Base-by-base conservation (phyloP, 2,113 vertebrate species). In the Salminus brasiliensis region DNA sequence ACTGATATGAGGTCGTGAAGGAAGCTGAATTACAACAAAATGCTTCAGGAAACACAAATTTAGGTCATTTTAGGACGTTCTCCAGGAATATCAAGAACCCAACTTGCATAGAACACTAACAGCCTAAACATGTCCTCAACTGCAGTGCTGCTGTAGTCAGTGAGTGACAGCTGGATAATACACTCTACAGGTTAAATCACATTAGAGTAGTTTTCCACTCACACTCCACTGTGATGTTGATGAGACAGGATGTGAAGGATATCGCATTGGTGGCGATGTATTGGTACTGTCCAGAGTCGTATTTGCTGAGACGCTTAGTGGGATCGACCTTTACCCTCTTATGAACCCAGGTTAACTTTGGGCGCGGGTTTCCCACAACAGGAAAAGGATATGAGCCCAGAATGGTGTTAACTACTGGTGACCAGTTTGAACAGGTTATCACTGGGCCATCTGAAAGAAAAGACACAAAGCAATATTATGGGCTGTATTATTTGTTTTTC, bases 341-440 rank as follows among this genome's bases (percentile, higher is more conserved):
- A 36, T 60, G 49, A 29, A 21, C 74, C 90, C 90, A 91, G 3
- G 15, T 4, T 49, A 85, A 13, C 27, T 0, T 30, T 9, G 89
- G 72, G 13, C 0, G 6, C 78, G 89, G 90, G 68, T 89, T 89
- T 4, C 83, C 86, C 60, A 43, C 3, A 39, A 13, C 23, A 25
- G 8, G 0, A 27, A 9, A 13, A 7, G 0, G 5, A 0, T 1
- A 52, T 21, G 23, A 76, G 66, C 16, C 23, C 47, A 76, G 25
- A 4, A 30, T 21, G 9, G 30, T 53, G 10, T 11, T 16, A 1
- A 1, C 53, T 23, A 7, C 6, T 39, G 74, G 63, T 13, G 16
- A 12, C 74, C 74, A 76, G 30, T 29, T 1, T 5, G 3, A 2
- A 76, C 87, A 88, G 10, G 0, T 0, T 45, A 85, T 32, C 25